Evolutionary conservation across 2,797 vertebrate species (phyloP).

Genomic region (Aratinga solstitialis): DNA sequence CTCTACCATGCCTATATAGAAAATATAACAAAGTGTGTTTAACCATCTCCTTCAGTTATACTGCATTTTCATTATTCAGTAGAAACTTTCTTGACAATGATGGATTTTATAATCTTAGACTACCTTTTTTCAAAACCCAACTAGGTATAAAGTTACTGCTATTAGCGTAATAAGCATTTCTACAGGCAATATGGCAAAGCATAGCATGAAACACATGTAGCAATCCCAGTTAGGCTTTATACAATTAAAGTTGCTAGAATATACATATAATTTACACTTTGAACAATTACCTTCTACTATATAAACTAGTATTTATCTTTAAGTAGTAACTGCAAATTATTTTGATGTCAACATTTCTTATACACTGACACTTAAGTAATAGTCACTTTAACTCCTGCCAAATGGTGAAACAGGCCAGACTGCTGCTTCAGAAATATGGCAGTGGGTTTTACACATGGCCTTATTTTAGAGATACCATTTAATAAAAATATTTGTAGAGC

Average conservation of each 20-base stretch:
- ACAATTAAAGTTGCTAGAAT: neutral
- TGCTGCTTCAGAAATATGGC: neutral
- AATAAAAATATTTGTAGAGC: neutral
- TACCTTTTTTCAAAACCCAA: neutral
- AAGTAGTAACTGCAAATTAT: neutral
- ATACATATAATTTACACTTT: neutral
- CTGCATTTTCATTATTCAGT: neutral
- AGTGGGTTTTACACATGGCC: neutral
- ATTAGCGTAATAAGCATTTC: neutral
- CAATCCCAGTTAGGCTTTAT: neutral
- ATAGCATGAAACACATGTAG: neutral
- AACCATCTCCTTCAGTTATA: neutral
- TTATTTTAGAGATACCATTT: neutral
- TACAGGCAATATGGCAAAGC: neutral
- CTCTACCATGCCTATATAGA: slow-evolving; percentile 93
- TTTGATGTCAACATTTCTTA: neutral
- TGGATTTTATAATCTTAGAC: neutral
- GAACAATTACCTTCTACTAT: neutral
- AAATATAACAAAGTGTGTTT: slow-evolving; percentile 21
- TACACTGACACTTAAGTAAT: neutral
- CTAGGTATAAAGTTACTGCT: neutral
- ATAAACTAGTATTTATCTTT: neutral
- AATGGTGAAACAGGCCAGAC: neutral
- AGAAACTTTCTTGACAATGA: neutral
- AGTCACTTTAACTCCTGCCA: neutral